Evolutionary conservation across 2,888 invertebrate species (phyloP).

Genomic region (Chrysomela aeneicollis): DNA sequence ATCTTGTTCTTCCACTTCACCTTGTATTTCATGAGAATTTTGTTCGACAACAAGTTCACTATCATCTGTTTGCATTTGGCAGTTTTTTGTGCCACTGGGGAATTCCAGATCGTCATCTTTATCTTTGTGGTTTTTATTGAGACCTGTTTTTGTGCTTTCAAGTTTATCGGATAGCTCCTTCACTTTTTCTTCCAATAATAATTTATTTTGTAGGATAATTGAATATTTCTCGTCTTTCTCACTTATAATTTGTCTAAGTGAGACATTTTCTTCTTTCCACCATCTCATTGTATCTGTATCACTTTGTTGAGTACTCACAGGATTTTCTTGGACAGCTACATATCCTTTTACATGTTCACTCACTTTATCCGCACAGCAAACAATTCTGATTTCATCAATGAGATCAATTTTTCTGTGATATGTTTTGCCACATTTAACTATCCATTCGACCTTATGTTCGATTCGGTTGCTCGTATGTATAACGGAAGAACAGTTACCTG

Average conservation of each 20-base stretch:
- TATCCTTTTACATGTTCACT: slow-evolving; percentile 4
- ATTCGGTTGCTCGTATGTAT: no score
- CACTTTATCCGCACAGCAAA: slow-evolving; percentile 12
- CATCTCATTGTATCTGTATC: slow-evolving; percentile 12
- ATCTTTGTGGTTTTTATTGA: slow-evolving; percentile 14
- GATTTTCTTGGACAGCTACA: slow-evolving; percentile 6
- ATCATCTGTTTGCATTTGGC: slow-evolving; percentile 3
- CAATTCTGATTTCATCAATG: slow-evolving; percentile 13
- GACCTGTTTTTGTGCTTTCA: slow-evolving; percentile 8
- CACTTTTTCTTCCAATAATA: not conserved
- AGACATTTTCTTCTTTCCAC: slow-evolving; percentile 11
- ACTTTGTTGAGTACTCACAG: slow-evolving; percentile 9
- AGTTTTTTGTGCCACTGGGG: slow-evolving; percentile 13
- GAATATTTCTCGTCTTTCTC: slow-evolving; percentile 12
- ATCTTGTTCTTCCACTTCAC: slow-evolving; percentile 13
- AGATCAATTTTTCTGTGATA: slow-evolving; percentile 13
- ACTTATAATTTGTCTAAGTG: slow-evolving; percentile 6
- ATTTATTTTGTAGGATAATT: slow-evolving; percentile 13
- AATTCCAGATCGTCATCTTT: slow-evolving; percentile 5
- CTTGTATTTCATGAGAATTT: slow-evolving; percentile 5
- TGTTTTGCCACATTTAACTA: slow-evolving; percentile 7
- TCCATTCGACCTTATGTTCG: no score
- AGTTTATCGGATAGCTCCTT: slow-evolving; percentile 12
- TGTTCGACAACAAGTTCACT: slow-evolving; percentile 4
- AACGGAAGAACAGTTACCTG: no score